Base-by-base conservation (phyloP, 2,113 vertebrate species). In the Pomatostomus ruficeps region DNA sequence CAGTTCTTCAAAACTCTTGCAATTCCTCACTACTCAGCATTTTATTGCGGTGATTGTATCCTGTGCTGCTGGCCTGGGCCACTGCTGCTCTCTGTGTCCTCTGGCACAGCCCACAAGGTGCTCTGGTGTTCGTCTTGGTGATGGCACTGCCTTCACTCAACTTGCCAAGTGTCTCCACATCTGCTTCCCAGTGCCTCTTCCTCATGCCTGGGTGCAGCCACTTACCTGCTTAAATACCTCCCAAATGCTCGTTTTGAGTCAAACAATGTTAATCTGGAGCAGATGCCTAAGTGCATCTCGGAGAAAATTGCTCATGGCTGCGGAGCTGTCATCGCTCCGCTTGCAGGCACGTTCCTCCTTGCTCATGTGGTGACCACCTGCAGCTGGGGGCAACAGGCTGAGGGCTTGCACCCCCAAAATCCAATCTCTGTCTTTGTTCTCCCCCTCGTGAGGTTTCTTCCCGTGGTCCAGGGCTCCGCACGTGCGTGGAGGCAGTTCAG, bases 301-400 rank as follows among this genome's bases (percentile, higher is more conserved):
- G 68, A 88, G 71, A 94, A 73, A 93, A 91, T 85, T 33, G 70
- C 65, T 88, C 35, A 0, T 89, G 88, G 59, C 89, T 85, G 45
- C 3, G 65, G 95, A 10, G 10, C 91, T 91, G 89, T 94, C 95
- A 89, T 74, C 49, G 8, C 94, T 92, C 84, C 0, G 1, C 82
- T 80, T 2, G 0, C 83, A 88, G 87, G 66, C 35, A 6, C 16
- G 0, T 31, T 70, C 23, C 26, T 5, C 4, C 52, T 74, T 21
- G 24, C 54, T 94, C 86, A 92, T 85, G 58, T 96, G 93, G 45
- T 33, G 52, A 21, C 70, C 95, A 96, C 80, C 88, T 96, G 93
- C 46, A 84, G 68, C 83, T 85, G 66, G 19, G 65, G 87, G 58
- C 25, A 61, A 85, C 40, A 17, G 0, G 0, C 26, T 0, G 4